A percentile compares a stretch with the other conserved stretches of the same genome.
phyloP scores from a whole-genome alignment of 2,888 invertebrate genomes.

The Deilephila porcellus region DNA sequence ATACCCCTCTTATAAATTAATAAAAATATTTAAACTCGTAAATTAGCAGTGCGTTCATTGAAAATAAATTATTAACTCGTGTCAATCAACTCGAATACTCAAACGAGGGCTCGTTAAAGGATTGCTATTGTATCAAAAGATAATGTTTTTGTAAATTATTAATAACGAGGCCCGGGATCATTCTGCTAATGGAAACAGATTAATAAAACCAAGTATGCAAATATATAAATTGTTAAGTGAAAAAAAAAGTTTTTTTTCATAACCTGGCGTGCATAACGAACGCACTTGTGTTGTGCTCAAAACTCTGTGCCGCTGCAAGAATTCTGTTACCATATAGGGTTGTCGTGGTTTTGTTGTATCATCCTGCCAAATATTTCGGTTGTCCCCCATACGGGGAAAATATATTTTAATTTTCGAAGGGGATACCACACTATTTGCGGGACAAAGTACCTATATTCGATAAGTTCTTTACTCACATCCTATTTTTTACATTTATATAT shows the following conservation, averaged over 20 bases:
- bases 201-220: constrained; percentile 39
- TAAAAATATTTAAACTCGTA: background rate
- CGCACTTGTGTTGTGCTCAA: constrained; percentile 60
- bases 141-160: constrained; percentile 8
- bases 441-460: too few species aligned
- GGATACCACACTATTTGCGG: background rate
- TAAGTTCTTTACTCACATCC: too few species aligned
- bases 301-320: constrained; percentile 52
- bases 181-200: constrained; percentile 10
- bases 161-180: background rate
- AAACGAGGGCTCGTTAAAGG: background rate
- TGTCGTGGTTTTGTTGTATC: constrained; percentile 33
- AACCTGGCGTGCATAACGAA: constrained; percentile 65
- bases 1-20: background rate
- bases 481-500: too few species aligned
- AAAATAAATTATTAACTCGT: background rate
- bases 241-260: constrained; percentile 50
- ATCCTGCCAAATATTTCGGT: background rate
- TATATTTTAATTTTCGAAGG: background rate
- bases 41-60: background rate
- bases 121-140: constrained; percentile 14
- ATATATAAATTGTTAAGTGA: constrained; percentile 45
- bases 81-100: background rate
- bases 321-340: constrained; percentile 49
- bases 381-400: background rate